Evolutionary conservation across 2,113 vertebrate species (phyloP), one percentile per base, ranked within the genome.

Genomic region (Gallinago jamesoni): DNA sequence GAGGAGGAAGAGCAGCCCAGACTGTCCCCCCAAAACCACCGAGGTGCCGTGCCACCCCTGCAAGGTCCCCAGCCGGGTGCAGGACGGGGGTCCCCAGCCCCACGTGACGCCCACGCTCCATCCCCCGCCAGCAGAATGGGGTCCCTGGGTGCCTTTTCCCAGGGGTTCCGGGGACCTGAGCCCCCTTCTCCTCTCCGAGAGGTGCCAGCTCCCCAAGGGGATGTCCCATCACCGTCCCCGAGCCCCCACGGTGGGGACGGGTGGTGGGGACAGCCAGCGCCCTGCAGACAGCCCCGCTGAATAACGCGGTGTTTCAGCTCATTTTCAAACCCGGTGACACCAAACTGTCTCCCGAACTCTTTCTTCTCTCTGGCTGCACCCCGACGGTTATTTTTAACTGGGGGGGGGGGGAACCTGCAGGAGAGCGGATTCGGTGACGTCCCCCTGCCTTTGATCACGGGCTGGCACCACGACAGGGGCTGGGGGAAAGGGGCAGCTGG

Each of bases 281-380:
- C 7, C 75, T 19, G 27, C 90, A 88, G 94, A 84, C 80, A 7
- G 52, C 56, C 84, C 89, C 33, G 0, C 74, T 94, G 82, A 95
- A 96, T 94, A 93, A 97, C 81, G 78, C 88, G 19, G 63, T 12
- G 83, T 94, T 90, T 90, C 90, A 93, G 92, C 95, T 93, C 86
- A 4, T 96, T 90, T 95, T 63, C 86, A 70, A 92, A 92, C 72
- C 84, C 2, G 80, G 79, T 90, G 96, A 94, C 96, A 96, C 79
- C 24, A 92, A 96, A 96, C 93, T 96, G 95, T 96, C 96, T 96
- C 83, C 4, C 5, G 0, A 93, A 93, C 88, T 93, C 88, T 94
- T 93, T 68, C 84, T 91, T 93, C 87, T 43, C 41, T 15, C 68
- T 37, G 0, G 76, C 92, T 86, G 90, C 88, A 77, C 80, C 92